A percentile compares a stretch with the other conserved stretches of the same genome.
These are phyloP conservation scores for Drosophila teissieri DNA, from an alignment of 1,140 invertebrate genomes.

Conservation along the genomic window DNA sequence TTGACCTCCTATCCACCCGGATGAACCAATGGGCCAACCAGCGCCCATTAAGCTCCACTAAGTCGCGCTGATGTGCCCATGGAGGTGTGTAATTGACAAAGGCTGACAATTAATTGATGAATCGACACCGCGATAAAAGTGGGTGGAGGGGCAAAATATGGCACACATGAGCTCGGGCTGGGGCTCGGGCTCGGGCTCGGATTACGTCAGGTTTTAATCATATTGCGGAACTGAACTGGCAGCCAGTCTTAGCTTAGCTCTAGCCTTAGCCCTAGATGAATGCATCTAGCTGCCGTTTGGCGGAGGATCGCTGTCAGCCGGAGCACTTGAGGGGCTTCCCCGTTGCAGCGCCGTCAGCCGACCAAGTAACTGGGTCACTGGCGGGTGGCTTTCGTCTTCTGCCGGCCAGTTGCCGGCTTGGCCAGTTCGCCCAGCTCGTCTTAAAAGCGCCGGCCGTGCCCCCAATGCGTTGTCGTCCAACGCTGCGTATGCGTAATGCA, in stretches of 20 bases:
- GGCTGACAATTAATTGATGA: slow-evolving; percentile 53
- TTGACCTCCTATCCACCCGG: slow-evolving; percentile 31
- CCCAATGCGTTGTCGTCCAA: slow-evolving; percentile 30
- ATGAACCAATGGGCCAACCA: slow-evolving; percentile 24
- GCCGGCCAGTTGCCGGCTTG: slow-evolving; percentile 17
- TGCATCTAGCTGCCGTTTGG: slow-evolving; percentile 17
- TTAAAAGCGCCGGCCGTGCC: slow-evolving; percentile 25
- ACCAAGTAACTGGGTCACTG: slow-evolving; percentile 74
- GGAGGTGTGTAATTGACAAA: slow-evolving; percentile 54
- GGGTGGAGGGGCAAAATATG: slow-evolving; percentile 40
- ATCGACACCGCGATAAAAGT: slow-evolving; percentile 35
- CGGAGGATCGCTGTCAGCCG: slow-evolving; percentile 70
- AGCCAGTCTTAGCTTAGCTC: slow-evolving; percentile 28
- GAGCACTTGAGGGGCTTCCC: slow-evolving; percentile 59
- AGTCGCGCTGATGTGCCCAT: slow-evolving; percentile 35
- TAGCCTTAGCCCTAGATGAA: slow-evolving; percentile 25
- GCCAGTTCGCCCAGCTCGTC: slow-evolving; percentile 9
- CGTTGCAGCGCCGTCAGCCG: slow-evolving; percentile 19
- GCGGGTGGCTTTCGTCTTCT: slow-evolving; percentile 67
- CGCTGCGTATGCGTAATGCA: slow-evolving; percentile 67
- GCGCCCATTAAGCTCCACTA: slow-evolving; percentile 20
- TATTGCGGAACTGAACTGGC: slow-evolving; percentile 78
- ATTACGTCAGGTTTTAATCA: slow-evolving; percentile 77
- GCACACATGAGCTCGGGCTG: slow-evolving; percentile 24
- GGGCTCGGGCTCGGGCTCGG: slow-evolving; percentile 39